These are phyloP conservation scores for Thunnus thynnus DNA, from an alignment of 2,113 vertebrate genomes.

Conservation along the genomic window DNA sequence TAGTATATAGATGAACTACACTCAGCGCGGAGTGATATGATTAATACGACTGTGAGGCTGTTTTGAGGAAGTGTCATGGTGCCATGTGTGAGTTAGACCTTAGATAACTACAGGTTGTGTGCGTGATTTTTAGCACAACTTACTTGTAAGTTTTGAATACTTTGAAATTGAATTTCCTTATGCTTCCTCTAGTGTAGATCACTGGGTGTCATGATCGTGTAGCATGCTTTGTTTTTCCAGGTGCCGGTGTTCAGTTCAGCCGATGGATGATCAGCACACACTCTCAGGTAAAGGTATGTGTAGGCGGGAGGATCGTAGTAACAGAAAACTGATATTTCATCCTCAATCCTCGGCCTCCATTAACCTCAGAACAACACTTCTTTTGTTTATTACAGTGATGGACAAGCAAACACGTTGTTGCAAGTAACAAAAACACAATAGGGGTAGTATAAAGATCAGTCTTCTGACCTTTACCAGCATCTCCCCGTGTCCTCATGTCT, in stretches of 20 bases:
- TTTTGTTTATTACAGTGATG: no score
- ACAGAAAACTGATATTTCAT: background rate
- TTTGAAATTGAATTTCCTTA: background rate
- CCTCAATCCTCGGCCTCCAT: background rate
- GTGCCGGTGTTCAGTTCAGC: background rate
- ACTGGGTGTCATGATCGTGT: background rate
- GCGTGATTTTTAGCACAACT: background rate
- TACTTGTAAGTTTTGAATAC: background rate
- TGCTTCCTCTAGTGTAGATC: background rate
- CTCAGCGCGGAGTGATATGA: slow-evolving; percentile 41
- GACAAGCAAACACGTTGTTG: no score
- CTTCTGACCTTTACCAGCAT: no score
- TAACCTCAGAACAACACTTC: background rate
- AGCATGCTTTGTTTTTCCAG: background rate
- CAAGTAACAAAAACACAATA: no score
- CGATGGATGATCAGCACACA: background rate
- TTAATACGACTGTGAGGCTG: background rate
- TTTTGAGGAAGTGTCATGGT: background rate
- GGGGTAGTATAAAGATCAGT: no score
- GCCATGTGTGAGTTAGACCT: background rate
- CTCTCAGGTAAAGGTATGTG: slow-evolving; percentile 13
- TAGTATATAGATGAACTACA: background rate
- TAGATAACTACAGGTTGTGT: background rate
- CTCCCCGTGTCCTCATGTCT: background rate
- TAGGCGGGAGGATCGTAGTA: background rate